Percentiles rank a stretch among this genome's conserved stretches.
Evolutionary conservation across 2,113 vertebrate genomes (phyloP).

Genomic region (Beaufortia kweichowensis): DNA sequence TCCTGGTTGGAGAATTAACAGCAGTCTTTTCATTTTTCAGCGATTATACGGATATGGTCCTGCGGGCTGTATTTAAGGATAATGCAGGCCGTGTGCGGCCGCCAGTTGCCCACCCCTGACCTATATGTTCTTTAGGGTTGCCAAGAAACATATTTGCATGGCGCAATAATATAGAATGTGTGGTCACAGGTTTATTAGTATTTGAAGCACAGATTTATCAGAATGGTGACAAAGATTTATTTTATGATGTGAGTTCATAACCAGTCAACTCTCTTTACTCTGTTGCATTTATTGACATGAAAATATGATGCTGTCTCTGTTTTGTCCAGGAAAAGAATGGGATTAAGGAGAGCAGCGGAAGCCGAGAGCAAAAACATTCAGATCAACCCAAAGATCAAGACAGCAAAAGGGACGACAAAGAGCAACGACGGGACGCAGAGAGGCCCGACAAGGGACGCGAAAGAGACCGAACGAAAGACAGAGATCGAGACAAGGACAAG

Average conservation of each 20-base stretch:
- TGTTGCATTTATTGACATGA: background rate
- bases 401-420: conserved; percentile 68
- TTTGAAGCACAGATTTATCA: too few relatives aligned
- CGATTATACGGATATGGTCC: too few relatives aligned
- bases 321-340: conserved; percentile 75
- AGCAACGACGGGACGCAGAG: conserved; percentile 67
- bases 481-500: conserved; percentile 63
- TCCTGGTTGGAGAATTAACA: too few relatives aligned
- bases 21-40: too few relatives aligned
- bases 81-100: too few relatives aligned
- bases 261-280: background rate
- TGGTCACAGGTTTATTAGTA: too few relatives aligned
- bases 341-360: conserved; percentile 76
- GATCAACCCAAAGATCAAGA: conserved; percentile 77
- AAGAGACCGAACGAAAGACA: conserved; percentile 66
- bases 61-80: too few relatives aligned
- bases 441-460: conserved; percentile 66
- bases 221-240: background rate
- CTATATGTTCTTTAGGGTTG: too few relatives aligned
- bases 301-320: conserved; percentile 19
- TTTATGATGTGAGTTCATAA: background rate
- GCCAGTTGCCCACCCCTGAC: too few relatives aligned
- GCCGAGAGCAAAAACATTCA: conserved; percentile 75
- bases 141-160: too few relatives aligned
- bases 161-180: too few relatives aligned